phyloP scores from a whole-genome alignment of 2,888 invertebrate genomes.

The Cremastinae sp. region DNA sequence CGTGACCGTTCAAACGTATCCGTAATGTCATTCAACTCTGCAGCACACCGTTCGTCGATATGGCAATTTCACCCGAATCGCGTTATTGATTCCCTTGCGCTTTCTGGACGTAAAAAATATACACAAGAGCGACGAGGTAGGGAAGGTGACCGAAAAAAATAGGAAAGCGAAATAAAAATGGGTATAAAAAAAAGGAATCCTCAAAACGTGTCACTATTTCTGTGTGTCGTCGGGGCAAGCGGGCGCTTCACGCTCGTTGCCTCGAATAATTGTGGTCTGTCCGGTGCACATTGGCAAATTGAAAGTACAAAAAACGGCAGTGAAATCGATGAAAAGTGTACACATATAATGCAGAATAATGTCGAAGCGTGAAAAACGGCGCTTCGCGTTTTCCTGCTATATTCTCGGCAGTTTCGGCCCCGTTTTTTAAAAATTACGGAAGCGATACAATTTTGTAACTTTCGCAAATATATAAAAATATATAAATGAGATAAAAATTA shows the following conservation, averaged over 20 bases:
- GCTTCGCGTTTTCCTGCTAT: too few relatives aligned
- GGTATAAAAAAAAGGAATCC: conserved; percentile 25
- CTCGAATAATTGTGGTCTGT: conserved; percentile 47
- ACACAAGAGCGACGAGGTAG: too few relatives aligned
- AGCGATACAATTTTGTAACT: too few relatives aligned
- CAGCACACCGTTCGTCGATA: conserved; percentile 49
- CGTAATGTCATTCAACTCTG: too few relatives aligned
- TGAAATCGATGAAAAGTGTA: neutral
- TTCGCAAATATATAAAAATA: too few relatives aligned
- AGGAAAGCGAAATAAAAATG: conserved; percentile 8
- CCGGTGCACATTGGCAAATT: conserved; percentile 26
- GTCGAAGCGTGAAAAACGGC: too few relatives aligned
- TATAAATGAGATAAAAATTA: too few relatives aligned
- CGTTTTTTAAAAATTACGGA: too few relatives aligned
- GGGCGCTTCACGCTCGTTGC: conserved; percentile 39
- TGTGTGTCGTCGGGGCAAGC: conserved; percentile 37
- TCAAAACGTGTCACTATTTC: conserved; percentile 27
- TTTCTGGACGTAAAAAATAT: conserved; percentile 1
- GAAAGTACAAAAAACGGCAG: conserved; percentile 10
- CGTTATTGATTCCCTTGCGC: conserved; percentile 45
- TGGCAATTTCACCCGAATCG: conserved; percentile 53
- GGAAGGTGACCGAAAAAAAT: neutral
- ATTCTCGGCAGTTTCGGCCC: too few relatives aligned
- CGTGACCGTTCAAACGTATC: too few relatives aligned
- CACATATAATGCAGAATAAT: too few relatives aligned